Conservation (phyloP, 2,797 vertebrate species). For the Gymnothorax javanicus region DNA sequence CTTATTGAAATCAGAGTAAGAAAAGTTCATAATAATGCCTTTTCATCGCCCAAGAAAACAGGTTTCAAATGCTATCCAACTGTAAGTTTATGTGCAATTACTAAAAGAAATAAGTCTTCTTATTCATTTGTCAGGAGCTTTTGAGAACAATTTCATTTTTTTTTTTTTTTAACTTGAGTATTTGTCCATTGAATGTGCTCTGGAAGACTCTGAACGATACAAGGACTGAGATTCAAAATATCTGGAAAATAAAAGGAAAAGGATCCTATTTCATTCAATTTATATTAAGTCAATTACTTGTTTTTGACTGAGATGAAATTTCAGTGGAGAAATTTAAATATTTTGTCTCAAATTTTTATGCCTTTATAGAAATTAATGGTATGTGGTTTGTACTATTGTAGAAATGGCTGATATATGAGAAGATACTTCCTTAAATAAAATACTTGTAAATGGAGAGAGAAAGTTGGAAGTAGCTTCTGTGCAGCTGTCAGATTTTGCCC, state of each 20-base stretch:
- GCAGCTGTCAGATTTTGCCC: neutral
- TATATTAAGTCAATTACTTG: too few relatives aligned
- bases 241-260: too few relatives aligned
- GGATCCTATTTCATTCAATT: neutral
- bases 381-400: neutral
- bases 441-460: neutral
- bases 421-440: neutral
- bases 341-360: neutral
- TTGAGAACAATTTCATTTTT: constrained; percentile 58
- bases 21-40: constrained; percentile 48
- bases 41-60: constrained; percentile 64
- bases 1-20: too few relatives aligned
- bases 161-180: too few relatives aligned
- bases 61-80: constrained; percentile 66
- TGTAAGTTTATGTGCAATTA: constrained; percentile 62
- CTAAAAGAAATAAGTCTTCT: constrained; percentile 57
- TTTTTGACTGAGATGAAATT: neutral
- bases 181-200: too few relatives aligned
- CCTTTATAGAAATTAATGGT: neutral
- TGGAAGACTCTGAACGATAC: too few relatives aligned
- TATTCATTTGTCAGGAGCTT: constrained; percentile 65
- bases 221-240: too few relatives aligned
- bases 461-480: too few relatives aligned
- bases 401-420: neutral
- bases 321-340: neutral